phyloP scores from a whole-genome alignment of 2,888 invertebrate genomes.

The Parasteatoda lunata region DNA sequence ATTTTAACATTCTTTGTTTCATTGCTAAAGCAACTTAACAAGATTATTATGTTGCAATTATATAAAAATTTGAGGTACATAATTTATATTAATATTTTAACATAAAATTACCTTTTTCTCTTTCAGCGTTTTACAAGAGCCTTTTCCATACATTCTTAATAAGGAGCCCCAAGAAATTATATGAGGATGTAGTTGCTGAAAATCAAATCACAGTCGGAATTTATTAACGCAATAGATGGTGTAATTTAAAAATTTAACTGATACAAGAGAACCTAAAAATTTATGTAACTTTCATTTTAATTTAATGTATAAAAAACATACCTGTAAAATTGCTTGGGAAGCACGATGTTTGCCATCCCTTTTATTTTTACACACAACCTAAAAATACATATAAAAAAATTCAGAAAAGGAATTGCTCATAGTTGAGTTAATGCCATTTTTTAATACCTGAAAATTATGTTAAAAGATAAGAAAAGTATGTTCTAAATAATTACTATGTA shows the following conservation, averaged over 20 bases:
- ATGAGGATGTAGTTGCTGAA: conserved; percentile 91
- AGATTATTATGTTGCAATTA: too few relatives aligned
- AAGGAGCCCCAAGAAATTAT: conserved; percentile 96
- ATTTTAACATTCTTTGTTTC: too few relatives aligned
- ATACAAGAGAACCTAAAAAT: conserved; percentile 1
- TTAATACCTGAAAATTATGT: background rate
- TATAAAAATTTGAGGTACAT: too few relatives aligned
- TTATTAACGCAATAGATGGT: too few relatives aligned
- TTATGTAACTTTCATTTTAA: background rate
- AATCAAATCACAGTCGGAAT: conserved; percentile 46
- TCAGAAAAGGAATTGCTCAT: background rate
- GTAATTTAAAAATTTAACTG: background rate
- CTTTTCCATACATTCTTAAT: conserved; percentile 91
- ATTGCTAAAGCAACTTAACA: too few relatives aligned
- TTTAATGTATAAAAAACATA: conserved; percentile 72
- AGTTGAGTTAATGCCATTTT: background rate
- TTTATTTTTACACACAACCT: conserved; percentile 95
- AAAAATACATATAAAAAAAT: background rate
- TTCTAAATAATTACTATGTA: background rate
- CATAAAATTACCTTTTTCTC: conserved; percentile 82
- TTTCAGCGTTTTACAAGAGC: conserved; percentile 91
- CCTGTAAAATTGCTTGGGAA: conserved; percentile 93
- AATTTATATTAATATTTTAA: background rate
- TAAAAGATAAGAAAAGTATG: background rate
- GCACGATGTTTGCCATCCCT: conserved; percentile 96